Base-by-base conservation (phyloP, 2,888 invertebrate genomes). In the Drosophila mimetica region DNA sequence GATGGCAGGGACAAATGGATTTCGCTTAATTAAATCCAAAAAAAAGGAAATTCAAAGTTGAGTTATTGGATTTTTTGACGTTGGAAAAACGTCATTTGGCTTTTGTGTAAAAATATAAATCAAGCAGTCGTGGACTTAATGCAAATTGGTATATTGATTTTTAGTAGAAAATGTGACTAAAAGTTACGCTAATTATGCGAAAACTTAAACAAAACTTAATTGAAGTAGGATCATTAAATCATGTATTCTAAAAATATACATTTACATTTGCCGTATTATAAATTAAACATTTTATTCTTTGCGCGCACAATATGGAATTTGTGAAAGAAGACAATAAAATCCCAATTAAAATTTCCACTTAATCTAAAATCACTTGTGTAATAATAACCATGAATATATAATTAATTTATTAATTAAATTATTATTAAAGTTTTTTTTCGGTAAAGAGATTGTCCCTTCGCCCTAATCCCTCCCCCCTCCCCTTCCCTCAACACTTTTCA, bases 331-430 rank as follows among this genome's bases (percentile, higher is more conserved):
- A 41, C 64, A 63, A 63, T 63, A 53, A 65, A 65, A 58, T 30
- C 5, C 37, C 65, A 86, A 86, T 86, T 77, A 75, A 61, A 75
- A 67, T 74, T 51, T 66, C 39, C 74, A 67, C 74, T 76, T 71
- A 60, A 80, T 69, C 64, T 58, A 71, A 78, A 78, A 78, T 64
- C 63, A 50, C 36, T 65, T 46, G 47, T 75, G 47, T 66, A 65
- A 60, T 65, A 47, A 57, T 44, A 41, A 54, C 28, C 37, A 42
- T 30, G 46, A 60, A 64, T 53, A 70, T 50, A 75, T 82, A 78
- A 82, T 87, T 87, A 85, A 75, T 78, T 76, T 85, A 70, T 69
- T 81, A 82, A 85, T 82, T 84, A 81, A 81, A 82, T 76, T 81
- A 86, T 86, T 77, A 80, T 82, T 84, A 76, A 70, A 74, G 59